These are phyloP conservation scores for Drosophila sproati DNA, from an alignment of 1,140 invertebrate species.

Conservation along the genomic window DNA sequence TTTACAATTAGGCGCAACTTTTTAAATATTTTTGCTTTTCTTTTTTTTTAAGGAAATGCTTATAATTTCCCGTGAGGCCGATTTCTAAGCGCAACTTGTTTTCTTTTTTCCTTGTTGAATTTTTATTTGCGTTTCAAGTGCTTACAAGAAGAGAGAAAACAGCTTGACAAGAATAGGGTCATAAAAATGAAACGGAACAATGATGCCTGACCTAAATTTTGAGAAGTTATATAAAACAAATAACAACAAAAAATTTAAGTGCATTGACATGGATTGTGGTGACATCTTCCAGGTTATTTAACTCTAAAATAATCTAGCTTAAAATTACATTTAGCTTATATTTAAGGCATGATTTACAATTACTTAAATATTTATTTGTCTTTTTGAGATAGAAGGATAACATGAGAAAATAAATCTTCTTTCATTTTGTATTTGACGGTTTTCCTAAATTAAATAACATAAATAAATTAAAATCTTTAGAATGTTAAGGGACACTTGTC, in stretches of 20 bases:
- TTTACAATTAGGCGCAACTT: constrained; percentile 78
- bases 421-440: too few species aligned
- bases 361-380: too few species aligned
- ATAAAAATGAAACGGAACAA: constrained; percentile 10
- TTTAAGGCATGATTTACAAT: too few species aligned
- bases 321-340: too few species aligned
- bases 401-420: too few species aligned
- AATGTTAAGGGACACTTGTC: too few species aligned
- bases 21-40: constrained; percentile 68
- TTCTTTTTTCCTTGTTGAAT: constrained; percentile 42
- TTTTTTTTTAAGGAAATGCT: constrained; percentile 60
- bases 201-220: constrained; percentile 32
- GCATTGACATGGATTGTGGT: not conserved
- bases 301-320: too few species aligned
- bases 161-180: not conserved
- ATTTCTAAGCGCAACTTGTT: constrained; percentile 58
- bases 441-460: too few species aligned
- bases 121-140: constrained; percentile 56
- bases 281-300: too few species aligned
- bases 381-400: too few species aligned
- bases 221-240: not conserved
- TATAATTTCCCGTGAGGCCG: constrained; percentile 78
- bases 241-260: not conserved
- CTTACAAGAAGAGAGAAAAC: not conserved
- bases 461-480: too few species aligned